These are phyloP conservation scores for Drosophila sucinea DNA, from an alignment of 1,140 invertebrate genomes.

Conservation along the genomic window DNA sequence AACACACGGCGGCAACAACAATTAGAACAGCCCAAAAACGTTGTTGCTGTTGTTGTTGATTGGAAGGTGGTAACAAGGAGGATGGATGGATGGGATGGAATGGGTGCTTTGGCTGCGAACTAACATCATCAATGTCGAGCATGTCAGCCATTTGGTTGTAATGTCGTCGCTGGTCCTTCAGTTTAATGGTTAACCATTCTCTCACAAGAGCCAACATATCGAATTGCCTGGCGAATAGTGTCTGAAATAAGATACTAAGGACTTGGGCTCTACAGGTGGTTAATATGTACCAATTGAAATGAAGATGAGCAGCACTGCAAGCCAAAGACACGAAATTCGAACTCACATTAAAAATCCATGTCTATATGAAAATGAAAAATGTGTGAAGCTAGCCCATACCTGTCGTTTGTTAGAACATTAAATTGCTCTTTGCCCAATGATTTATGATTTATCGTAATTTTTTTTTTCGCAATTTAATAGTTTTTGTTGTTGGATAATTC, in stretches of 20 bases:
- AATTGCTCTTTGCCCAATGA: too few relatives aligned
- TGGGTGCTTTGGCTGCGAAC: slow-evolving; percentile 16
- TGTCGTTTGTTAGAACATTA: too few relatives aligned
- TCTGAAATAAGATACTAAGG: slow-evolving; percentile 2
- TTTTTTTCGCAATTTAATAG: too few relatives aligned
- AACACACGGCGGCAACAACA: slow-evolving; percentile 69
- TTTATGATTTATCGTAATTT: too few relatives aligned
- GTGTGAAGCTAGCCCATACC: too few relatives aligned
- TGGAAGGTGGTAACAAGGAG: slow-evolving; percentile 24
- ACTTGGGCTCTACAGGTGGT: background rate
- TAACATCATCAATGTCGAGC: slow-evolving; percentile 71
- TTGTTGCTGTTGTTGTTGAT: background rate
- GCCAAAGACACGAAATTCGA: too few relatives aligned
- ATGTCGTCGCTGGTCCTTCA: slow-evolving; percentile 56
- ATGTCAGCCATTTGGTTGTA: slow-evolving; percentile 75
- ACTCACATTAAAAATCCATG: too few relatives aligned
- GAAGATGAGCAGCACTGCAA: too few relatives aligned
- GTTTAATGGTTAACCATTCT: slow-evolving; percentile 44
- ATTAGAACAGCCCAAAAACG: slow-evolving; percentile 69
- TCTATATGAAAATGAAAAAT: too few relatives aligned
- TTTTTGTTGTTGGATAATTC: too few relatives aligned
- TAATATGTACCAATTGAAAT: background rate
- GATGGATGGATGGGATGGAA: background rate
- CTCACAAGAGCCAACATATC: background rate
- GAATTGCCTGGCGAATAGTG: background rate